These are phyloP conservation scores for Formica aserva DNA, from an alignment of 2,888 invertebrate species.

Conservation along the genomic window DNA sequence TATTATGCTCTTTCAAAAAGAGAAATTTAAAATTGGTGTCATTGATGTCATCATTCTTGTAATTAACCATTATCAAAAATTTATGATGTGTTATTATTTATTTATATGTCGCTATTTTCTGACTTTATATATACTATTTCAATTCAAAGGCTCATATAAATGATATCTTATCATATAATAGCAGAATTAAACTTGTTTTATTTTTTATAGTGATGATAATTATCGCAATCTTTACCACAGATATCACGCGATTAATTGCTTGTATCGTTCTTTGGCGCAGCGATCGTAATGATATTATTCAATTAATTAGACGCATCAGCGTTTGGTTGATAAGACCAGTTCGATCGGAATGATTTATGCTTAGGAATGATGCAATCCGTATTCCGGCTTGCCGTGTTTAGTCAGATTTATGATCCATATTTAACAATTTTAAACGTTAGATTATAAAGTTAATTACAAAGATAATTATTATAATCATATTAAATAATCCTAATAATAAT, in stretches of 20 bases:
- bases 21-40: neutral
- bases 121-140: neutral
- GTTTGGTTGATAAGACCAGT: conserved; percentile 16
- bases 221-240: conserved; percentile 17
- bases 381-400: neutral
- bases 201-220: conserved; percentile 36
- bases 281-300: conserved; percentile 36
- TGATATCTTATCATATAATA: conserved; percentile 33
- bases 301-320: conserved; percentile 43
- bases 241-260: conserved; percentile 38
- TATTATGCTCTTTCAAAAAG: neutral
- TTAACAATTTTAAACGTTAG: neutral
- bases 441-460: neutral
- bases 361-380: conserved; percentile 8
- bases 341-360: conserved; percentile 10
- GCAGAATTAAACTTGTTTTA: neutral
- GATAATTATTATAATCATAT: neutral
- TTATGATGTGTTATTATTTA: neutral
- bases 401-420: conserved; percentile 6
- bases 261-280: conserved; percentile 19
- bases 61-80: conserved; percentile 11
- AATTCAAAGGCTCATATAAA: neutral
- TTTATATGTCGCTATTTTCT: neutral
- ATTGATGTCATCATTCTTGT: neutral
- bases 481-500: neutral